Base-by-base conservation (phyloP, 2,888 invertebrate species). In the Galeopsomyia nigrocyanea region DNA sequence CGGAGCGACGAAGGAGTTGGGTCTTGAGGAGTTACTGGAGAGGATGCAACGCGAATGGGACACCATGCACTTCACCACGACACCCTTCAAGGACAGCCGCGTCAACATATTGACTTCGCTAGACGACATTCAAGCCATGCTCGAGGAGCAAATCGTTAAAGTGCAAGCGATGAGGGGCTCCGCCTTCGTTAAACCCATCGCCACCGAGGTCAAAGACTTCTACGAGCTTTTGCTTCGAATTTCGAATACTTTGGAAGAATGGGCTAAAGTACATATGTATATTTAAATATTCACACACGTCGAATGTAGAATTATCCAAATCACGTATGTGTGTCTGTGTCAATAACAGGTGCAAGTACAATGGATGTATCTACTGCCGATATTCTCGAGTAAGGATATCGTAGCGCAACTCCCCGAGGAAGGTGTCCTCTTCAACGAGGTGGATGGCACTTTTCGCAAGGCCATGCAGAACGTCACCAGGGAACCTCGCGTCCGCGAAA, bases 341-440 rank as follows among this genome's bases (percentile, higher is more conserved):
- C 39, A 58, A 49, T 62, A 84, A 51, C 63, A 84, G 84, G 94
- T 95, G 31, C 95, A 96, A 88, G 90, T 92, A 66, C 93, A 94
- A 75, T 96, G 96, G 95, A 87, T 95, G 75, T 95, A 96, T 83
- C 88, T 96, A 75, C 88, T 95, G 78, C 95, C 95, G 0, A 95
- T 96, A 81, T 96, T 96, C 87, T 93, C 94, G 49, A 95, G 95
- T 2, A 93, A 94, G 85, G 95, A 95, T 82, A 95, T 96, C 75
- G 91, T 94, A 69, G 91, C 92, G 10, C 95, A 95, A 85, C 93
- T 96, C 91, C 95, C 95, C 0, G 93, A 94, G 82, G 95, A 96
- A 87, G 94, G 93, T 53, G 89, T 90, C 2, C 89, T 95, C 85
- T 96, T 95, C 85, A 89, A 88, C 75, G 92, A 92, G 86, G 93